Evolutionary conservation across 2,888 invertebrate genomes (phyloP).

Genomic region (Mimumesa dahlbomi): DNA sequence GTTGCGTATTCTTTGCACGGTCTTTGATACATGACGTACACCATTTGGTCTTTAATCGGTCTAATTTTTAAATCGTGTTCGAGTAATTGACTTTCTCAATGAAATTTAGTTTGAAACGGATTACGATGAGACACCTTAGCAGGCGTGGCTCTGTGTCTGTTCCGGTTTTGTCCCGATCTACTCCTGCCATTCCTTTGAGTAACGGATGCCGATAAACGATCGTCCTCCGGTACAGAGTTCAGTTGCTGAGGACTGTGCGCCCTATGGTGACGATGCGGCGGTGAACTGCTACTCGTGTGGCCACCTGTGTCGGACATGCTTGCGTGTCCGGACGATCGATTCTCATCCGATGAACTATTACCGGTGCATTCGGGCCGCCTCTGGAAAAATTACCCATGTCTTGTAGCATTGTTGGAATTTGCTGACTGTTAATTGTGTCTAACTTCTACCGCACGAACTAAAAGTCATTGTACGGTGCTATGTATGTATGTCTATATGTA

Average conservation of each 20-base stretch:
- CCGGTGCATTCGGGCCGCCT: constrained; percentile 85
- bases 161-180: constrained; percentile 84
- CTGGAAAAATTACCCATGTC: constrained; percentile 65
- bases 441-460: not conserved
- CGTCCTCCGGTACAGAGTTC: constrained; percentile 84
- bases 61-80: too few relatives aligned
- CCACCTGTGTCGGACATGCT: constrained; percentile 95
- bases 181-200: constrained; percentile 85
- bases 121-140: constrained; percentile 81
- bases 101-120: not conserved
- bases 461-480: not conserved
- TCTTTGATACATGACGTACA: too few relatives aligned
- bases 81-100: too few relatives aligned
- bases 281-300: constrained; percentile 83
- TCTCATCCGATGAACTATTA: constrained; percentile 93
- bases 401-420: constrained; percentile 12
- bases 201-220: constrained; percentile 84
- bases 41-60: too few relatives aligned
- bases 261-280: constrained; percentile 81
- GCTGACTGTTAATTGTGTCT: not conserved
- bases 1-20: too few relatives aligned
- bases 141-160: constrained; percentile 85
- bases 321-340: constrained; percentile 95
- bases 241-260: constrained; percentile 81
- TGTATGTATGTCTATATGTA: not conserved